A percentile compares a stretch with the other conserved stretches of the same genome.
phyloP scores from a whole-genome alignment of 2,888 invertebrate species.

The Meiosimyza decipiens region DNA sequence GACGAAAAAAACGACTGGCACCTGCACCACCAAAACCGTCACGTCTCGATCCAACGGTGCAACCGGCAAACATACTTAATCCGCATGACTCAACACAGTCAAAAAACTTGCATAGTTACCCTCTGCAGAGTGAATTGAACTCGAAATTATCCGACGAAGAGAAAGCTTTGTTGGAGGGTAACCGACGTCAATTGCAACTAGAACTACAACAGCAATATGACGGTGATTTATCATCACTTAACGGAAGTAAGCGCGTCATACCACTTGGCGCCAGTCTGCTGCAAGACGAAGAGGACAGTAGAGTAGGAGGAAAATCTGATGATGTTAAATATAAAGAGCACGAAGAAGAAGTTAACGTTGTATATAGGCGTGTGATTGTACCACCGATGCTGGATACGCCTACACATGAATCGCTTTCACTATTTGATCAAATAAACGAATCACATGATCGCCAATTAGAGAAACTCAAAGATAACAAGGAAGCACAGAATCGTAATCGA shows the following conservation, averaged over 20 bases:
- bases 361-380: conserved; percentile 57
- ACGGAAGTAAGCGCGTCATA: conserved; percentile 47
- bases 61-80: conserved; percentile 28
- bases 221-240: conserved; percentile 37
- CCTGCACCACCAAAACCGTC: conserved; percentile 67
- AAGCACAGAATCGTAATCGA: conserved; percentile 71
- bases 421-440: conserved; percentile 44
- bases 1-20: conserved; percentile 74
- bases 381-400: conserved; percentile 53
- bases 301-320: conserved; percentile 42
- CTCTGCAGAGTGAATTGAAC: conserved; percentile 58
- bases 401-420: conserved; percentile 46
- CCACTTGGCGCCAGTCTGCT: conserved; percentile 54
- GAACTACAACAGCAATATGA: conserved; percentile 12
- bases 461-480: conserved; percentile 71
- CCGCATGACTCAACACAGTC: conserved; percentile 41
- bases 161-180: conserved; percentile 60
- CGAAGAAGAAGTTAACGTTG: conserved; percentile 53
- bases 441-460: conserved; percentile 66
- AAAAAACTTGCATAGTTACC: conserved; percentile 59
- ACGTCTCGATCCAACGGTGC: conserved; percentile 42
- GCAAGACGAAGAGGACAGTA: conserved; percentile 44
- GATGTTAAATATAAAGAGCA: conserved; percentile 48
- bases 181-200: conserved; percentile 38
- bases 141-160: conserved; percentile 59